These are phyloP conservation scores for Periparus ater DNA, from an alignment of 2,797 vertebrate genomes.

Conservation along the genomic window DNA sequence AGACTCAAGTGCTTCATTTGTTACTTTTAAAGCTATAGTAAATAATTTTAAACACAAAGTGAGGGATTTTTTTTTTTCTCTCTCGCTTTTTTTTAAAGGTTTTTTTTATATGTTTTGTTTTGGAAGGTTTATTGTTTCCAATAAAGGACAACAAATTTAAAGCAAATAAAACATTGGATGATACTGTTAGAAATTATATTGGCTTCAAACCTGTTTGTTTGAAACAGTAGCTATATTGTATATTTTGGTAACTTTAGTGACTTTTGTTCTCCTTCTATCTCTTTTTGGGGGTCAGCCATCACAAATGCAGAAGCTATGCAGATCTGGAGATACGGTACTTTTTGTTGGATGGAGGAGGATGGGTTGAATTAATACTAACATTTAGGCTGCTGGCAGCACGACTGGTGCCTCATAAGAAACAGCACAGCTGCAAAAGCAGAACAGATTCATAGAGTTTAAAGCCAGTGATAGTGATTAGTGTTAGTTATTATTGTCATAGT, in stretches of 20 bases:
- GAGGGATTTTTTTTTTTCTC: accelerated
- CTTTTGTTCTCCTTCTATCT: slow-evolving; percentile 16
- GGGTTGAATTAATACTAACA: slow-evolving; percentile 4
- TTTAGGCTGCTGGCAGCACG: slow-evolving; percentile 2
- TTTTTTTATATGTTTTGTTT: background rate
- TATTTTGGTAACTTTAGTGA: slow-evolving; percentile 34
- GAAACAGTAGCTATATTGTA: slow-evolving; percentile 46
- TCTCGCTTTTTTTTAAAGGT: accelerated
- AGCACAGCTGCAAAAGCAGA: slow-evolving; percentile 39
- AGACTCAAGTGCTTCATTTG: slow-evolving; percentile 49
- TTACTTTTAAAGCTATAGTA: slow-evolving; percentile 62
- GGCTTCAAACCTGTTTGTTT: slow-evolving; percentile 15
- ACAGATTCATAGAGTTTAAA: background rate
- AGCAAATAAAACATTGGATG: background rate
- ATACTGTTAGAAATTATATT: slow-evolving; percentile 3
- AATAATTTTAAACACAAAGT: background rate
- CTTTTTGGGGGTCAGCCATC: slow-evolving; percentile 46
- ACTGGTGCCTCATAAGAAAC: background rate
- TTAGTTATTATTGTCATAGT: background rate
- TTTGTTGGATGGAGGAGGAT: slow-evolving; percentile 30
- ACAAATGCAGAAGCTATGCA: slow-evolving; percentile 48
- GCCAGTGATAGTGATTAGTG: background rate
- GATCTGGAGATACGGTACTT: slow-evolving; percentile 2
- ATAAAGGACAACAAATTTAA: background rate
- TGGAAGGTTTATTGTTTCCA: background rate